Evolutionary conservation across 2,888 invertebrate genomes (phyloP).

Genomic region (Eristalis intricaria): DNA sequence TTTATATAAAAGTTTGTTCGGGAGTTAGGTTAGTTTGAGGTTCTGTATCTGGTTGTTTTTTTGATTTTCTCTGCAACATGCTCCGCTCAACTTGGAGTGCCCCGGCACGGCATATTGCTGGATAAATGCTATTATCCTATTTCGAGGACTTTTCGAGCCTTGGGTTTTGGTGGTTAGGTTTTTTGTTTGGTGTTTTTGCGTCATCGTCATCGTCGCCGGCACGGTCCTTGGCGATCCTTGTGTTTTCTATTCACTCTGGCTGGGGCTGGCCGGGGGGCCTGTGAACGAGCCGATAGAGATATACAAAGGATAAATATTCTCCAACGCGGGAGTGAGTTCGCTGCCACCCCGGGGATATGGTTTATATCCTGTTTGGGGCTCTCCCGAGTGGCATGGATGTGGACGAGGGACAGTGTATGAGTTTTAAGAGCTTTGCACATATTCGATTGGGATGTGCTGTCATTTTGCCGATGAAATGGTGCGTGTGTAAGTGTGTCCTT

Average conservation of each 20-base stretch:
- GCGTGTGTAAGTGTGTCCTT: conserved; percentile 8
- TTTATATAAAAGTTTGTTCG: conserved; percentile 65
- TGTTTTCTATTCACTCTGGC: conserved; percentile 39
- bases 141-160: conserved; percentile 63
- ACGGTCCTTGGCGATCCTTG: conserved; percentile 50
- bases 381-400: background rate
- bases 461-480: conserved; percentile 25
- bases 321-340: background rate
- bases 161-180: conserved; percentile 15
- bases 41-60: conserved; percentile 1
- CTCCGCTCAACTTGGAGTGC: conserved; percentile 12
- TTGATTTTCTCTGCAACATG: background rate
- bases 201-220: conserved; percentile 21
- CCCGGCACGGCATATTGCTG: conserved; percentile 60
- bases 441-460: conserved; percentile 63
- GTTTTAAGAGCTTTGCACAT: conserved; percentile 66
- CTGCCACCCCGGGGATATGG: conserved; percentile 25
- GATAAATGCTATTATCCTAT: conserved; percentile 65
- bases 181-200: conserved; percentile 39
- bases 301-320: conserved; percentile 42
- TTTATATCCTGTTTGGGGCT: conserved; percentile 40
- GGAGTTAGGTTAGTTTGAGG: conserved; percentile 57
- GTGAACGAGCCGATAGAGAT: conserved; percentile 42
- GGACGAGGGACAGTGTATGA: conserved; percentile 12
- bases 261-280: background rate